phyloP scores from a whole-genome alignment of 1,140 invertebrate species.

The Yoshiicerus persimilis region DNA sequence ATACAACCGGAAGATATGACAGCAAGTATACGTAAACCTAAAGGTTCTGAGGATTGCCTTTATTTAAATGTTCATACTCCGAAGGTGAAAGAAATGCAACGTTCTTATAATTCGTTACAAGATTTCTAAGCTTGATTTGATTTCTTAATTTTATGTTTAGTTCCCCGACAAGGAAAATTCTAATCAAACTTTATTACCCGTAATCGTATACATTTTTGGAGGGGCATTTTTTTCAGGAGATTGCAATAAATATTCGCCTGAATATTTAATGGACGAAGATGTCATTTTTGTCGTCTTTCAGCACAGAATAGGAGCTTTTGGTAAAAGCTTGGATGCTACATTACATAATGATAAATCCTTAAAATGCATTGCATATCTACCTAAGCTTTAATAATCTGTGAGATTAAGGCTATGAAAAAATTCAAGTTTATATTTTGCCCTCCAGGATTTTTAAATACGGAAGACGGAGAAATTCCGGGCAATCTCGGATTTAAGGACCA shows the following conservation, averaged over 20 bases:
- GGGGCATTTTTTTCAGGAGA: constrained; percentile 62
- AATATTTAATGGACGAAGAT: constrained; percentile 33
- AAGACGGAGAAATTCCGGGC: constrained; percentile 58
- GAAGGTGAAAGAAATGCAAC: not conserved
- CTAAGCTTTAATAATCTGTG: not conserved
- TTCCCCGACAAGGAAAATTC: not conserved
- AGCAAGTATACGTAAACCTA: not conserved
- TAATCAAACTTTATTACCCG: constrained; percentile 39
- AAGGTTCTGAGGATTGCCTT: constrained; percentile 57
- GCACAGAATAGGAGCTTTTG: constrained; percentile 25
- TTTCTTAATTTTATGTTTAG: not conserved
- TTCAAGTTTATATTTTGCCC: not conserved
- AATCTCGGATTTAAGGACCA: constrained; percentile 64
- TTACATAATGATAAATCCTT: not conserved
- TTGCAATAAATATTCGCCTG: constrained; percentile 32
- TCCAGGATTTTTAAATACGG: constrained; percentile 60
- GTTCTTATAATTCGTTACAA: not conserved
- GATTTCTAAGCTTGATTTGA: not conserved
- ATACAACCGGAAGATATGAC: constrained; percentile 33
- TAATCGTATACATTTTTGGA: constrained; percentile 64
- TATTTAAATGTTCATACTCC: constrained; percentile 61
- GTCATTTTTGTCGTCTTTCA: not conserved
- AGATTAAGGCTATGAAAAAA: not conserved
- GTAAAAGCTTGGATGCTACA: not conserved
- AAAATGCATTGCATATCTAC: not conserved